Conservation (phyloP, 2,888 invertebrate genomes). For the Eristalinus sepulchralis region DNA sequence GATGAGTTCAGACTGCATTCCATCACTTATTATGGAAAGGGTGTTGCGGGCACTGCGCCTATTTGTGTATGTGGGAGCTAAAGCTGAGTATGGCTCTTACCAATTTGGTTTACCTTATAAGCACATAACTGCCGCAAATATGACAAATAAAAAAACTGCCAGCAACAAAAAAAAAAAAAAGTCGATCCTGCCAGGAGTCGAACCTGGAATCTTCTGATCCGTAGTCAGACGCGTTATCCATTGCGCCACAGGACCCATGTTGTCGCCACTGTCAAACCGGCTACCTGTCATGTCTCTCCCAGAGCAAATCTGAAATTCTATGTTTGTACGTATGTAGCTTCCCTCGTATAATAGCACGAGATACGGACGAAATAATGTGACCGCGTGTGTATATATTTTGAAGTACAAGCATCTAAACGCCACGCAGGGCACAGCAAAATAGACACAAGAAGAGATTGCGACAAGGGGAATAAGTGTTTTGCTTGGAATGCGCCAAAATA, state of each 20-base stretch:
- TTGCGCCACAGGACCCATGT: slow-evolving; percentile 50
- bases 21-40: too few relatives aligned
- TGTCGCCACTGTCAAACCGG: not conserved
- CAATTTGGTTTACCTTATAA: too few relatives aligned
- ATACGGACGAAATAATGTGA: not conserved
- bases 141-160: not conserved
- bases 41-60: too few relatives aligned
- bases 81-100: too few relatives aligned
- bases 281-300: not conserved
- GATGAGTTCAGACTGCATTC: too few relatives aligned
- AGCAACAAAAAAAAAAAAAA: not conserved
- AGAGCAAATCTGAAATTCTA: not conserved
- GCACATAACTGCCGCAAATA: not conserved
- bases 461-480: not conserved
- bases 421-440: not conserved
- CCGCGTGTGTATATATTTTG: not conserved
- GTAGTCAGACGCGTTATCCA: slow-evolving; percentile 60
- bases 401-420: not conserved
- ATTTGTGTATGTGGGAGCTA: too few relatives aligned
- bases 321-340: not conserved
- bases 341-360: not conserved
- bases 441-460: not conserved
- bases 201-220: slow-evolving; percentile 60
- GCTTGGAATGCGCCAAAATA: not conserved
- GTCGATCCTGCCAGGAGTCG: slow-evolving; percentile 53